Evolutionary conservation across 1,140 invertebrate species (phyloP), one percentile per base, ranked within the genome.

Genomic region (Bombus affinis): DNA sequence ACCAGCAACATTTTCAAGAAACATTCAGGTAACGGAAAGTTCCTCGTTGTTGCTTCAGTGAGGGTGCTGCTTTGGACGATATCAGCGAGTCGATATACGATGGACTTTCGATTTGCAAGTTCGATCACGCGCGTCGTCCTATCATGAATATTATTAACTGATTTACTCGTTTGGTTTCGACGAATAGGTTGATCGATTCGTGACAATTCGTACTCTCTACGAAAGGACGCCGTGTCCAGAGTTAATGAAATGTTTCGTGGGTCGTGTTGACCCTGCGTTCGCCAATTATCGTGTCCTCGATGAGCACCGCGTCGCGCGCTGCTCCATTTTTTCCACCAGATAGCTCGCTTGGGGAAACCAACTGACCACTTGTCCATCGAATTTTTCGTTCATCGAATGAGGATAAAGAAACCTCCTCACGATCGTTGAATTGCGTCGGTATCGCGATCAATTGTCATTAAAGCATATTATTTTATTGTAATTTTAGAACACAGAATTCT

Each of bases 241-340:
- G 47, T 71, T 83, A 86, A 86, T 86, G 82, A 86, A 75, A 57
- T 37, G 80, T 86, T 82, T 85, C 70, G 78, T 62, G 72, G 53
- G 32, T 44, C 66, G 57, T 1, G 35, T 10, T 70, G 28, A 59
- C 28, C 77, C 83, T 66, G 57, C 53, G 81, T 65, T 83, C 81
- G 81, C 82, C 76, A 87, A 87, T 87, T 81, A 86, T 81, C 83
- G 73, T 77, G 80, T 86, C 53, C 85, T 53, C 73, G 81, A 83
- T 72, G 39, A 86, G 62, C 73, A 44, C 13, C 59, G 42, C 28
- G 28, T 62, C 59, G 59, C 28, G 59, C 59, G 28, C 10, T 8
- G 59, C 22, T 32, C 66, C 42, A 28, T 62, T 71, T 62, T 83
- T 62, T 70, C 25, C 37, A 28, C 35, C 39, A 37, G 5, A 35